phyloP scores from a whole-genome alignment of 1,140 invertebrate species.

The Venustaconcha ellipsiformis region DNA sequence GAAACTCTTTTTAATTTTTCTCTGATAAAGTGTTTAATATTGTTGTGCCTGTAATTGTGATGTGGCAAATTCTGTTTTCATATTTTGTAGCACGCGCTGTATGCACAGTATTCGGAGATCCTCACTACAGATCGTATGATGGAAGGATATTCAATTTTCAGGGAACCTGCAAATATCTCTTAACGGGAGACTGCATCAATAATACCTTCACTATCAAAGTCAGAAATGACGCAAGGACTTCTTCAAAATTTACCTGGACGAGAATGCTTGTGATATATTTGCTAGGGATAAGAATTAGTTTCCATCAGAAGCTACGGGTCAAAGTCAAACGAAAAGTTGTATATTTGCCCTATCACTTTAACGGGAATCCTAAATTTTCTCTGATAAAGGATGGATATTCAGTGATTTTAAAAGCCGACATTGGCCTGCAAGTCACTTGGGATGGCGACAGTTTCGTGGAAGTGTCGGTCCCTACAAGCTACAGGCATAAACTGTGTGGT shows the following conservation, averaged over 20 bases:
- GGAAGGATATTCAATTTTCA: constrained; percentile 95
- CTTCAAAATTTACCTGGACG: constrained; percentile 82
- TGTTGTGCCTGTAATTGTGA: no score
- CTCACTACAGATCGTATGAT: constrained; percentile 94
- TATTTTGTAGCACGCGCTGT: constrained; percentile 80
- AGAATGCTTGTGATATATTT: constrained; percentile 75
- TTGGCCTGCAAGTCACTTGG: constrained; percentile 80
- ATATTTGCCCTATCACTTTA: constrained; percentile 74
- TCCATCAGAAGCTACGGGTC: constrained; percentile 87
- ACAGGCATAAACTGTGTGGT: constrained; percentile 86
- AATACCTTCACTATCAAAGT: constrained; percentile 84
- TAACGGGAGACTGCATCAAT: constrained; percentile 73
- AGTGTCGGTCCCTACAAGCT: constrained; percentile 84
- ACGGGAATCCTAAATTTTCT: constrained; percentile 64
- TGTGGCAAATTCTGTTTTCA: not conserved
- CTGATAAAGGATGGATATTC: constrained; percentile 67
- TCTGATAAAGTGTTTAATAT: no score
- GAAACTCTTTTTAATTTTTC: no score
- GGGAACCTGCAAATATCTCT: constrained; percentile 85
- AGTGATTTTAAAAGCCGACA: constrained; percentile 61
- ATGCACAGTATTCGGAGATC: constrained; percentile 94
- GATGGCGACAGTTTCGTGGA: constrained; percentile 93
- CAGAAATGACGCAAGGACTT: constrained; percentile 85
- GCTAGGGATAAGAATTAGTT: constrained; percentile 79
- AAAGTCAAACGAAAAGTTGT: constrained; percentile 86